These are phyloP conservation scores for Drosophila sulfurigaster DNA, from an alignment of 1,140 invertebrate genomes.

Conservation along the genomic window DNA sequence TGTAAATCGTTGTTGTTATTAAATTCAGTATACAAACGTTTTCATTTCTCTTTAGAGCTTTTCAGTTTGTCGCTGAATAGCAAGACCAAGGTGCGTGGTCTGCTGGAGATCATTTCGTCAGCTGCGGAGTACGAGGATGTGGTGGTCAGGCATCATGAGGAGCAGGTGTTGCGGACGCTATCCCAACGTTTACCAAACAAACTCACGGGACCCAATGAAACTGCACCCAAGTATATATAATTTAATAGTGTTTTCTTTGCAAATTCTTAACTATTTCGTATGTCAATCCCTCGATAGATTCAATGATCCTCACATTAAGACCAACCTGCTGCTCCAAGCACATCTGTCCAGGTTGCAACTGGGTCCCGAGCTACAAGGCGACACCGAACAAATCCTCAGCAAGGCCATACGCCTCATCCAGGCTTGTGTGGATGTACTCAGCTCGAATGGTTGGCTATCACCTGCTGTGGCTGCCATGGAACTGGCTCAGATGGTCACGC, in stretches of 20 bases:
- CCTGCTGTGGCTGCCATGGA: constrained; percentile 99
- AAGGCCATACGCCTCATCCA: constrained; percentile 97
- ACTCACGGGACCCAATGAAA: constrained; percentile 86
- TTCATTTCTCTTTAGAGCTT: constrained; percentile 89
- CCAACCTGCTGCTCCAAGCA: constrained; percentile 97
- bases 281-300: constrained; percentile 87
- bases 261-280: neutral
- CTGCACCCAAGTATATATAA: constrained; percentile 86
- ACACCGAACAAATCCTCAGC: constrained; percentile 95
- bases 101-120: constrained; percentile 99
- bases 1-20: constrained; percentile 41
- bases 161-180: constrained; percentile 93
- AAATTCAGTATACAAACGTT: neutral
- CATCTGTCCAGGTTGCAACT: constrained; percentile 97
- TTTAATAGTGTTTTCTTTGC: constrained; percentile 12
- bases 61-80: constrained; percentile 98
- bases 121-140: constrained; percentile 98
- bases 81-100: constrained; percentile 98
- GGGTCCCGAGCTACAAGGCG: constrained; percentile 97
- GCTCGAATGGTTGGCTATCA: constrained; percentile 98
- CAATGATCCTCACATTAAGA: constrained; percentile 99
- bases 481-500: constrained; percentile 99
- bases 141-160: constrained; percentile 97
- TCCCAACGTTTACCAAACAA: constrained; percentile 93
- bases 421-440: constrained; percentile 99